These are phyloP conservation scores for Diplodus sargus DNA, from an alignment of 2,797 vertebrate genomes.

Conservation along the genomic window DNA sequence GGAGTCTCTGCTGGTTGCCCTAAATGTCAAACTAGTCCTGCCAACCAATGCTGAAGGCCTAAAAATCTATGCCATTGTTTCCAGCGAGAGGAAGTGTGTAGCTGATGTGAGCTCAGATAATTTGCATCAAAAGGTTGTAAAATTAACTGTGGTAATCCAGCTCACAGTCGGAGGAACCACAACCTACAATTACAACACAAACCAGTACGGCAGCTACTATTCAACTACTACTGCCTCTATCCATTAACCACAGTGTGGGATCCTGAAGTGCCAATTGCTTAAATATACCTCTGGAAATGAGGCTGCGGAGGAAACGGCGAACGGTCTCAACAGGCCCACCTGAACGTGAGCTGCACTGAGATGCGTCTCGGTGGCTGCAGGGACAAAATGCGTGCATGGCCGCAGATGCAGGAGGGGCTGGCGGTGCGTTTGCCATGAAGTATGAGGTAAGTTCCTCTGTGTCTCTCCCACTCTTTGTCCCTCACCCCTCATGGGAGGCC, in stretches of 20 bases:
- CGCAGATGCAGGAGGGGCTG: conserved; percentile 52
- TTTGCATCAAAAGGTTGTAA: background rate
- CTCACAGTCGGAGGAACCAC: background rate
- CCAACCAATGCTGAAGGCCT: background rate
- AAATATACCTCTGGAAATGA: conserved; percentile 16
- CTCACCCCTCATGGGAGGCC: conserved; percentile 78
- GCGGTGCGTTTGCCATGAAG: conserved; percentile 65
- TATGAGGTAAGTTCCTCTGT: conserved; percentile 85
- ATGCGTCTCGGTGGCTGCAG: conserved; percentile 23
- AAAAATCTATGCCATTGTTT: background rate
- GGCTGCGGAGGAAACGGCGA: background rate
- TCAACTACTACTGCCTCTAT: background rate
- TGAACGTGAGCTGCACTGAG: conserved; percentile 41
- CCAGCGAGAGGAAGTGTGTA: background rate
- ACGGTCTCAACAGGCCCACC: conserved; percentile 20
- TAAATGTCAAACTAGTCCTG: background rate
- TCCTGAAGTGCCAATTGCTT: conserved; percentile 16
- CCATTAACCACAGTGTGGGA: conserved; percentile 37
- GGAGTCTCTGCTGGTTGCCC: background rate
- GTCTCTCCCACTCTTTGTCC: conserved; percentile 79
- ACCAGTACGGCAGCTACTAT: background rate
- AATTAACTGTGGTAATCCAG: background rate
- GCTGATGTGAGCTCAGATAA: background rate
- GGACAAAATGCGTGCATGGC: conserved; percentile 19
- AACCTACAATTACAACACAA: conserved; percentile 14